These are phyloP conservation scores for Macrocentrus cingulum DNA, from an alignment of 1,140 invertebrate species.

Conservation along the genomic window DNA sequence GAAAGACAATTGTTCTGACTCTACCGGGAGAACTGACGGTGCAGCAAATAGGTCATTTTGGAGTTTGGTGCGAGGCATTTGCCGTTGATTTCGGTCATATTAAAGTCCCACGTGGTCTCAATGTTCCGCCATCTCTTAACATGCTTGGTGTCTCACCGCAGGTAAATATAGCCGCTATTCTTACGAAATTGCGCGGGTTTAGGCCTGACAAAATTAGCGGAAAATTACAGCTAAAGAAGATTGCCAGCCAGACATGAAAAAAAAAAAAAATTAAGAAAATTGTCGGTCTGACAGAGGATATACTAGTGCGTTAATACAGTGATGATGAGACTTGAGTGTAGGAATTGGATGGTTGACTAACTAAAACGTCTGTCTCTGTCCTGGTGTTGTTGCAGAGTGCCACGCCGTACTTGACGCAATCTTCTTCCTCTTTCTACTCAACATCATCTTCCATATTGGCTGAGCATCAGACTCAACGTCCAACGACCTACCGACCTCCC, in stretches of 20 bases:
- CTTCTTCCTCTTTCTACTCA: constrained; percentile 32
- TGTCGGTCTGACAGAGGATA: too few species aligned
- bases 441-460: constrained; percentile 33
- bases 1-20: constrained; percentile 84
- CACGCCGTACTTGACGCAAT: constrained; percentile 22
- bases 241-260: too few species aligned
- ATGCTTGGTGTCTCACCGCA: constrained; percentile 92
- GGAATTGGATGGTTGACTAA: constrained; percentile 13
- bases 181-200: neutral
- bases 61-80: constrained; percentile 87
- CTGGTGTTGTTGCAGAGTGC: constrained; percentile 56
- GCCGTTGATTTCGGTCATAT: constrained; percentile 89
- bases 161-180: constrained; percentile 61
- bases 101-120: constrained; percentile 69
- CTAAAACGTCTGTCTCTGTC: constrained; percentile 56
- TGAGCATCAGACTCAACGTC: constrained; percentile 47
- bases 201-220: too few species aligned
- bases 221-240: too few species aligned
- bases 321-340: too few species aligned
- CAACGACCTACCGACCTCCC: constrained; percentile 50
- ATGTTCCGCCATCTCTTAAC: constrained; percentile 86
- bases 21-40: constrained; percentile 71
- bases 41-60: constrained; percentile 72
- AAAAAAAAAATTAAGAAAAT: too few species aligned
- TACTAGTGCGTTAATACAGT: too few species aligned